Percentiles rank a stretch among this genome's conserved stretches.
Conservation (phyloP, 1,140 invertebrate species). For the Ceratosolen fusciceps region DNA sequence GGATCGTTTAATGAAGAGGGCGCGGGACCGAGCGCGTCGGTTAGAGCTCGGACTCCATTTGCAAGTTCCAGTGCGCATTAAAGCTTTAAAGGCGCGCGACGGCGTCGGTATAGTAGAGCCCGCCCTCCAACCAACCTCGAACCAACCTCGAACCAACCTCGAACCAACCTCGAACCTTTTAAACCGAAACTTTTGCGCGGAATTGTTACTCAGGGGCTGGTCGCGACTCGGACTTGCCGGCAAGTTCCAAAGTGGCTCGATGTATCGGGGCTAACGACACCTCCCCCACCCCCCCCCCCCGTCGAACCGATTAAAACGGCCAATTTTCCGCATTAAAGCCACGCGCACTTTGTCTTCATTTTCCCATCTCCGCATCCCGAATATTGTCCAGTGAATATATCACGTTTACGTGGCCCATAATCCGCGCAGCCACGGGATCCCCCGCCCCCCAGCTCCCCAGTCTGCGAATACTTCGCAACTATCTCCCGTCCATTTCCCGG, state of each 20-base stretch:
- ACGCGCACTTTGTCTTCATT: background rate
- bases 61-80: background rate
- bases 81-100: background rate
- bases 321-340: background rate
- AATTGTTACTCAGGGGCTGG: background rate
- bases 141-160: too few relatives aligned
- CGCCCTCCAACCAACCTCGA: too few relatives aligned
- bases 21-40: too few relatives aligned
- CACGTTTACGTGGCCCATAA: background rate
- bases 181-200: background rate
- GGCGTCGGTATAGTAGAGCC: background rate
- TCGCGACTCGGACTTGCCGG: background rate
- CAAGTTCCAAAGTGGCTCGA: background rate
- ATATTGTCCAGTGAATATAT: background rate
- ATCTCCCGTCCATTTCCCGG: constrained; percentile 3
- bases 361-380: background rate
- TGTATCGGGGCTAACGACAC: background rate
- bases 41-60: background rate
- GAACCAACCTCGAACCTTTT: too few relatives aligned
- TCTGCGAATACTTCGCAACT: background rate
- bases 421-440: background rate
- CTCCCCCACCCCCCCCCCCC: too few relatives aligned
- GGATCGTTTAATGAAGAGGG: constrained; percentile 20
- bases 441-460: background rate
- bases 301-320: background rate